Evolutionary conservation across 2,113 vertebrate species (phyloP), one percentile per base, ranked within the genome.

Genomic region (Hepsetus odoe): DNA sequence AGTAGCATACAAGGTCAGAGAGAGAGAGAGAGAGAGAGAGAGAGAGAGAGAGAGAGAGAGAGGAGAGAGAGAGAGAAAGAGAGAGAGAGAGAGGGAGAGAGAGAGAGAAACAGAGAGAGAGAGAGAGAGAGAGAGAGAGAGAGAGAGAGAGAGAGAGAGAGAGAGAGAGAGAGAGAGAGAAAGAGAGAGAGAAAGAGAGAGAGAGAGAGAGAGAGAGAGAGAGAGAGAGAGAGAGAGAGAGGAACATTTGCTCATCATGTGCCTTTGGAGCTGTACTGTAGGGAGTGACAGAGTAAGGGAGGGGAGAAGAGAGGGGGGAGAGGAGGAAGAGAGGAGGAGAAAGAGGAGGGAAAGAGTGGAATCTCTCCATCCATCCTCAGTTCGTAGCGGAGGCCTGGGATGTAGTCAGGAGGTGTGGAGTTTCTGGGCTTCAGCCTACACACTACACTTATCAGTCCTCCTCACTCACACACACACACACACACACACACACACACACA

Each of bases 301-400:
- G 12, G 32, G 55, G 22, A 59, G 64, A n/a, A 76, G 51, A 69
- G 35, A 74, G 67, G 14, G 16, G 26, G 65, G 66, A 61, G 51
- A 55, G 73, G 44, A 71, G 55, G 51, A 64, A 71, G 66, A 62
- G 70, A n/a, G n/a, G n/a, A n/a, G n/a, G n/a, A n/a, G n/a, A n/a
- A n/a, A n/a, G 64, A 64, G 33, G 14, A 33, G 30, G 73, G 76
- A 42, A 72, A 55, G 20, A 49, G 16, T 49, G 18, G 46, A 49
- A 49, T 77, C 53, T 76, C 69, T 79, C 18, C 30, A 62, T 20
- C 28, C 18, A n/a, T 33, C 59, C 35, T 22, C 51, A 70, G 69
- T 77, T 66, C 72, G 40, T 74, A 53, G 75, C 64, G n/a, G n/a
- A 71, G 59, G 30, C 74, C 75, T 64, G 69, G 51, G 49, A 78